A percentile compares a stretch with the other conserved stretches of the same genome.
Conservation (phyloP, 2,113 vertebrate genomes). For the Labrus mixtus region DNA sequence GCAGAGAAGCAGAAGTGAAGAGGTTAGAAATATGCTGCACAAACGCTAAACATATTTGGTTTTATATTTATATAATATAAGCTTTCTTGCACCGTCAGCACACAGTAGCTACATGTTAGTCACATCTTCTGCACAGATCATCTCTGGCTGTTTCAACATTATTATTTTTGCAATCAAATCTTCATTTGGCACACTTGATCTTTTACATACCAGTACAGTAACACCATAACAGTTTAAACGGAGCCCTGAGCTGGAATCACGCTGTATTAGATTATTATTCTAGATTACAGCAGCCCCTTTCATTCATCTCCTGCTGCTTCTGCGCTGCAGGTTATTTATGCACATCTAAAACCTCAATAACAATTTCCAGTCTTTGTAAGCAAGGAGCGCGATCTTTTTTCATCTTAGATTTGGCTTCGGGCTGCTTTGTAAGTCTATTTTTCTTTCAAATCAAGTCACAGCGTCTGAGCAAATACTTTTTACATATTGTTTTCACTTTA, state of each 20-base stretch:
- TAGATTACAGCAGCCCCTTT: background rate
- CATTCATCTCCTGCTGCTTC: constrained; percentile 1
- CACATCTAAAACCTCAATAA: background rate
- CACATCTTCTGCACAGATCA: too few species aligned
- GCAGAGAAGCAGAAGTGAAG: too few species aligned
- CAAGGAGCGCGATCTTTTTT: background rate
- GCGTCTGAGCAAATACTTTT: background rate
- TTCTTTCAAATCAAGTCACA: background rate
- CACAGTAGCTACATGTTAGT: too few species aligned
- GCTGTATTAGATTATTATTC: background rate
- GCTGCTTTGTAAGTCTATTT: background rate
- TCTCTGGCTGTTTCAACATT: too few species aligned
- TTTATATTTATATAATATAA: too few species aligned
- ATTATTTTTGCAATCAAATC: too few species aligned
- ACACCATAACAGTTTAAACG: background rate
- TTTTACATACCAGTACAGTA: too few species aligned
- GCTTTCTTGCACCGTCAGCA: too few species aligned
- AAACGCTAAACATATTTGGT: too few species aligned
- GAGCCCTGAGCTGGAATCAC: background rate
- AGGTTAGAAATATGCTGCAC: too few species aligned
- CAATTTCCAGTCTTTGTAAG: background rate
- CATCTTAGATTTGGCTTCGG: background rate
- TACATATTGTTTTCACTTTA: constrained; percentile 7
- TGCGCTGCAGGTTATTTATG: background rate
- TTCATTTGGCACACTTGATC: too few species aligned